Conservation (phyloP, 2,888 invertebrate genomes). For the Nomada flava region DNA sequence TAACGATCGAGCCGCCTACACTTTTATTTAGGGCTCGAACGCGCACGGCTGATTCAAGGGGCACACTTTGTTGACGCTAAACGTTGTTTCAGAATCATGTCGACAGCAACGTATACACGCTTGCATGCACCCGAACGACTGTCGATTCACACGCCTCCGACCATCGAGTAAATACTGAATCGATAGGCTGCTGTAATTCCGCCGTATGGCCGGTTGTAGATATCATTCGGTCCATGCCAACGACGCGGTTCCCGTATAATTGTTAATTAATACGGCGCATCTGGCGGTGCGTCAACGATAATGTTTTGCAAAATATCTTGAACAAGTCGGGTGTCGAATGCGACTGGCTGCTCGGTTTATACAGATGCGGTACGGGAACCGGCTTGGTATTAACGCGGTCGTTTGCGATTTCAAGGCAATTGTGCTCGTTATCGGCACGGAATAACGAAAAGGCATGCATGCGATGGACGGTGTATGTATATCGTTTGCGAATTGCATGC, state of each 20-base stretch:
- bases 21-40: slow-evolving; percentile 50
- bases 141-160: slow-evolving; percentile 57
- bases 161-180: slow-evolving; percentile 56
- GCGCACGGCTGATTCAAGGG: slow-evolving; percentile 27
- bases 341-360: slow-evolving; percentile 3
- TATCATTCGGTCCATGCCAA: slow-evolving; percentile 51
- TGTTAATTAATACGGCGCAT: slow-evolving; percentile 55
- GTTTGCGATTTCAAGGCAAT: slow-evolving; percentile 21
- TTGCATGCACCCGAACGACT: slow-evolving; percentile 37
- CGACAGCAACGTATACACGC: slow-evolving; percentile 30
- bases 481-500: not conserved
- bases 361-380: slow-evolving; percentile 33
- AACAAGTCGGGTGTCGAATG: slow-evolving; percentile 31
- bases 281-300: slow-evolving; percentile 50
- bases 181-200: slow-evolving; percentile 48
- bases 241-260: slow-evolving; percentile 46
- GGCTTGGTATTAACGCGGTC: not conserved
- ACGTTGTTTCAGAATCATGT: slow-evolving; percentile 62
- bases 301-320: slow-evolving; percentile 58
- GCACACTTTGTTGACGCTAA: slow-evolving; percentile 51
- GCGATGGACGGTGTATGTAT: not conserved
- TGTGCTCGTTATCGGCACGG: not conserved
- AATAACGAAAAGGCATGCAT: not conserved
- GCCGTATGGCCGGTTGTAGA: slow-evolving; percentile 41
- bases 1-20: slow-evolving; percentile 52